Evolutionary conservation across 2,888 invertebrate genomes (phyloP).

Genomic region (Agonopterix heracliana): DNA sequence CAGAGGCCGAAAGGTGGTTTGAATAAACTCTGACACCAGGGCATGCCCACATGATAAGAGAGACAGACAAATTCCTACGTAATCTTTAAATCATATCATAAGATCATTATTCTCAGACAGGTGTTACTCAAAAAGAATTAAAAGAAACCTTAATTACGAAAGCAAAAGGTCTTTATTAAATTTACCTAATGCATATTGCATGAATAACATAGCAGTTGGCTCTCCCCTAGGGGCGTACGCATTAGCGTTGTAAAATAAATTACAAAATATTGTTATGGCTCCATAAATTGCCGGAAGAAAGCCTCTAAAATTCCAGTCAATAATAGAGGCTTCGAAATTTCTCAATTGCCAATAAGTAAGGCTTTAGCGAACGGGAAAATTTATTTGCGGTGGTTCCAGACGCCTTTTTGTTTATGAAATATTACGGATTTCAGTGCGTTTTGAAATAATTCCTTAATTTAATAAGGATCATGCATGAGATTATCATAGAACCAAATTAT

Average conservation of each 20-base stretch:
- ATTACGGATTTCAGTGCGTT: background rate
- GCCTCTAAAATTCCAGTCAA: conserved; percentile 7
- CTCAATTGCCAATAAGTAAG: conserved; percentile 15
- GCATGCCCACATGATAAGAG: too few relatives aligned
- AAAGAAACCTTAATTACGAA: conserved; percentile 5
- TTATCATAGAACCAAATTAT: too few relatives aligned
- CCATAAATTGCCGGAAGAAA: conserved; percentile 13
- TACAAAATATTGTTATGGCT: conserved; percentile 20
- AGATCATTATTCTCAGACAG: too few relatives aligned
- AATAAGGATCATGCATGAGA: too few relatives aligned
- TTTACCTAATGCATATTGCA: conserved; percentile 19
- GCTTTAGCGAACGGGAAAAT: conserved; percentile 10
- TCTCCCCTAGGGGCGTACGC: background rate
- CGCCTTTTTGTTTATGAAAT: background rate
- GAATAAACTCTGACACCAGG: too few relatives aligned
- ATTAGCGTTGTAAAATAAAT: conserved; percentile 15
- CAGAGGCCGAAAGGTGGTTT: too few relatives aligned
- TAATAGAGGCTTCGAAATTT: conserved; percentile 12
- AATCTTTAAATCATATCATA: too few relatives aligned
- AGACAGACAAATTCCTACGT: too few relatives aligned
- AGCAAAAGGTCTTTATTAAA: conserved; percentile 11
- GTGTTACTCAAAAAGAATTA: background rate
- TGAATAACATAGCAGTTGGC: conserved; percentile 7
- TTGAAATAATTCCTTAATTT: too few relatives aligned
- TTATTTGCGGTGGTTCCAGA: conserved; percentile 7